These are phyloP conservation scores for Pseudococcus longispinus DNA, from an alignment of 2,888 invertebrate genomes.

Conservation along the genomic window DNA sequence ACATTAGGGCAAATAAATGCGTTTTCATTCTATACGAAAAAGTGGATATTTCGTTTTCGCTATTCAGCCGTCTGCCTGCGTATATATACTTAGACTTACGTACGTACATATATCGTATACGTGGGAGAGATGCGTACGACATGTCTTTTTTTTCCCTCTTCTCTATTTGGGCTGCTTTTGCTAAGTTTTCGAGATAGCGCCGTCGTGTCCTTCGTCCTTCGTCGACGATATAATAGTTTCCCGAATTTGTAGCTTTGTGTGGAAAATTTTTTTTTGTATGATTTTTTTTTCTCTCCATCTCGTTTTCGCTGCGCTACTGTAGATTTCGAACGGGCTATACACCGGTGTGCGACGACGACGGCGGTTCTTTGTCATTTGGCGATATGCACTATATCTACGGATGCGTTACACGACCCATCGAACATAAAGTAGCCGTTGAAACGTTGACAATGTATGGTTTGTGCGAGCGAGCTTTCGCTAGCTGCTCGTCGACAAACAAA, in stretches of 20 bases:
- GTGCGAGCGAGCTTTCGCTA: background rate
- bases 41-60: background rate
- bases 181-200: background rate
- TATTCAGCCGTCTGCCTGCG: background rate
- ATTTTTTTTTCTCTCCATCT: background rate
- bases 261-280: constrained; percentile 2
- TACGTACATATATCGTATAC: background rate
- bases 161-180: background rate
- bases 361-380: background rate
- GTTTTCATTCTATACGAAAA: constrained; percentile 15
- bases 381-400: background rate
- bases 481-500: background rate
- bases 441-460: background rate
- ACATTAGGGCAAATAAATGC: constrained; percentile 37
- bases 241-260: constrained; percentile 4
- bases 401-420: background rate
- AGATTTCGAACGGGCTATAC: background rate
- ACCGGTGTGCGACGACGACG: background rate
- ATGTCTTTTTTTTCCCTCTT: background rate
- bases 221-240: background rate
- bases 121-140: constrained; percentile 2
- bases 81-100: background rate
- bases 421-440: background rate
- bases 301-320: background rate
- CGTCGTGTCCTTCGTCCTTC: background rate